Base-by-base conservation (phyloP, 2,113 vertebrate genomes). In the Bujurquina vittata region DNA sequence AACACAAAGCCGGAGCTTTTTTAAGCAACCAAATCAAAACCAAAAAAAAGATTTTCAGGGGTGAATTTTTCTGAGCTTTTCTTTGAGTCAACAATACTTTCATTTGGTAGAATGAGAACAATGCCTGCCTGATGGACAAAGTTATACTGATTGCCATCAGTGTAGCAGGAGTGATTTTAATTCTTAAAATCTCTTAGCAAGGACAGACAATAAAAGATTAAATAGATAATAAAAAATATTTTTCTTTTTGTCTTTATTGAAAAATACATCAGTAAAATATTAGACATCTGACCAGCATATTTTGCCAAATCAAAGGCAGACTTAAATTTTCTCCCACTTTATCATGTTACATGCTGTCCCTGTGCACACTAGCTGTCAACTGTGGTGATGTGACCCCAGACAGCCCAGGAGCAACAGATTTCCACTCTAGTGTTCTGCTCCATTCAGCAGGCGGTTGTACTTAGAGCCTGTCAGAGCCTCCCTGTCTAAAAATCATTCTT, bases 401-500 rank as follows among this genome's bases (percentile, higher is more conserved):
- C 77, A 40, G 31, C 82, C 80, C 87, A 8, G 84, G 6, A 80
- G 84, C 82, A 54, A 83, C 85, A 90, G 40, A 76, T 91, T 92
- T 90, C 80, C 85, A 79, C 87, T 67, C 49, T 11, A 15, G 33
- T 29, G 82, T 85, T 80, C 54, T 49, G 80, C 79, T 60, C 74
- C 37, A 49, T 61, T 81, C 77, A 77, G 80, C 87, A 89, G 79
- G 57, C 85, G 91, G 77, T 89, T 94, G 69, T 87, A 85, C 91
- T 92, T 90, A 83, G 79, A 85, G 84, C 59, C 76, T 80, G 91
- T 93, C 87, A 84, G 87, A 87, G 81, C 62, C 9, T 84, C 62
- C 69, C 83, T 87, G 88, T 90, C 91, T 72, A 90, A 88, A 92
- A 89, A 83, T 79, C 87, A 88, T 86, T 86, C 87, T 89, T 37